These are phyloP conservation scores for Amphibalanus amphitrite DNA, from an alignment of 1,140 invertebrate species.

Conservation along the genomic window DNA sequence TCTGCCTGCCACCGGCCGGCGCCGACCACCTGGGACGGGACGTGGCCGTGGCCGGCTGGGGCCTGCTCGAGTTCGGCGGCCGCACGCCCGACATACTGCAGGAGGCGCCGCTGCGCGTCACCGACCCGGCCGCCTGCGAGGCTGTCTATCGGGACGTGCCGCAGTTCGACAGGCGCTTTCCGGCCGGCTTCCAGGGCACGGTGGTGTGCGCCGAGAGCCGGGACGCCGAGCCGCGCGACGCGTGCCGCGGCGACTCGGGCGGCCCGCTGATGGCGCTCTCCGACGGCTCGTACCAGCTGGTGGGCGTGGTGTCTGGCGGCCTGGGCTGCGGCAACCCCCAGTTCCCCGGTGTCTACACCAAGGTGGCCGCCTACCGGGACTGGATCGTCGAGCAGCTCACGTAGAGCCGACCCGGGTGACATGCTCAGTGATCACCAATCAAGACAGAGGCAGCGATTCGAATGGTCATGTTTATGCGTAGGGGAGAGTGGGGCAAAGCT, in stretches of 20 bases:
- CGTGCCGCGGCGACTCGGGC: constrained; percentile 21
- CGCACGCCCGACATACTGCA: constrained; percentile 33
- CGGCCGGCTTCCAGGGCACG: constrained; percentile 6
- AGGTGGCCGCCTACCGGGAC: constrained; percentile 18
- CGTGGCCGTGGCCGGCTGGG: constrained; percentile 37
- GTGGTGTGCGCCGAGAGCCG: constrained; percentile 8
- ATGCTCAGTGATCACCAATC: too few relatives aligned
- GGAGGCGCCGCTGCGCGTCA: constrained; percentile 37
- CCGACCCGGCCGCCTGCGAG: constrained; percentile 32
- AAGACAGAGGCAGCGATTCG: too few relatives aligned
- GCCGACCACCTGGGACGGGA: constrained; percentile 30
- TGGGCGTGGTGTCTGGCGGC: constrained; percentile 21
- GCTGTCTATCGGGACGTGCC: background rate
- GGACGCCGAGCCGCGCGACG: constrained; percentile 1
- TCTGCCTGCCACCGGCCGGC: constrained; percentile 39
- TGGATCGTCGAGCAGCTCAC: too few relatives aligned
- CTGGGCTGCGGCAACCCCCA: constrained; percentile 20
- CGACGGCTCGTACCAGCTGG: constrained; percentile 19
- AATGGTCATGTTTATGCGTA: too few relatives aligned
- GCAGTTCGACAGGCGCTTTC: background rate
- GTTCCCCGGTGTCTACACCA: constrained; percentile 23
- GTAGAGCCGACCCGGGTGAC: too few relatives aligned
- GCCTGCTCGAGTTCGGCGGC: constrained; percentile 34
- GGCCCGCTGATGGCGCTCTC: constrained; percentile 20
- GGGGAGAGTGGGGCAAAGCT: too few relatives aligned